Evolutionary conservation across 2,888 invertebrate species (phyloP), one percentile per base, ranked within the genome.

Genomic region (Rotaria sp.): DNA sequence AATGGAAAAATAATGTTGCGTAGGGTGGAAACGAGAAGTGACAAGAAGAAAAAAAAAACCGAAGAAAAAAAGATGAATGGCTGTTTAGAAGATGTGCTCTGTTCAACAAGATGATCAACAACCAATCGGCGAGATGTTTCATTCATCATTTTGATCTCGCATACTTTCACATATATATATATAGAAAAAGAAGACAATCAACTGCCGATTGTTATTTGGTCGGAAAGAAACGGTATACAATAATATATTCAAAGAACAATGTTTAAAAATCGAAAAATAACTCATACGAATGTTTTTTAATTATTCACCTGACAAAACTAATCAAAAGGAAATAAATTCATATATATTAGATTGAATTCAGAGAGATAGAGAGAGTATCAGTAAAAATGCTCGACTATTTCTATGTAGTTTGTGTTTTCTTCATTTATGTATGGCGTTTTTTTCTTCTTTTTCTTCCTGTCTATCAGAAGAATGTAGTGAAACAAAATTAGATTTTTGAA

Each of bases 91-190:
- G 67, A 67, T 67, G 67, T 67, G 67, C 67, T 35, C 35, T 35
- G 67, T 35, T 67, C 67, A 67, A 67, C 35, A 67, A 67, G 67
- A 67, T 67, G 67, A 67, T 67, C 30, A 67, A 67, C 67, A 67
- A 67, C 67, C 67, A 67, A 67, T 67, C 67, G 67, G 67, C 67
- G 67, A 67, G 67, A 67, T 67, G 67, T 67, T 67, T 67, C 21
- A 67, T 67, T 21, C 67, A 67, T 35, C 67, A 67, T 67, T 67
- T 67, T 67, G 67, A 67, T 67, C 67, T 21, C 18, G 21, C 35
- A 67, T 21, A 18, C 18, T 55, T 55, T 26, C 5, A 52, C 21
- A 38, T 35, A 21, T 5, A 30, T 2, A 67, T 2, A 67, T n/a
- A 55, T 2, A 67, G 18, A 67, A 67, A 18, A 35, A 15, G 67